phyloP scores from a whole-genome alignment of 2,888 invertebrate genomes.

The Chrysolina americana region DNA sequence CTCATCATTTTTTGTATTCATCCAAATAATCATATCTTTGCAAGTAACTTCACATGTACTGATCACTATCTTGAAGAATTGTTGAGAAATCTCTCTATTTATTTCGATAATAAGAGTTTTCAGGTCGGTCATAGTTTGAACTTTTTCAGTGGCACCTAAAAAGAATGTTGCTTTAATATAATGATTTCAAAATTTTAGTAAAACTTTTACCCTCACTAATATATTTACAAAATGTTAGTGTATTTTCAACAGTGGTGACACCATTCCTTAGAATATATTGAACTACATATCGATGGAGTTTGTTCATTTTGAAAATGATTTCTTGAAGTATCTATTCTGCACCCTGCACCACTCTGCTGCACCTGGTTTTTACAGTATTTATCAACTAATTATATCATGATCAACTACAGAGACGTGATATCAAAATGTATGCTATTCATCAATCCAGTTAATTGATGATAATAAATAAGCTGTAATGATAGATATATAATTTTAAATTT shows the following conservation, averaged over 20 bases:
- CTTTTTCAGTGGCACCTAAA: constrained; percentile 49
- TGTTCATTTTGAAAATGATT: constrained; percentile 14
- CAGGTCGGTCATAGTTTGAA: constrained; percentile 43
- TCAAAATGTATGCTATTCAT: too few species aligned
- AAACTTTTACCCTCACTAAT: constrained; percentile 50
- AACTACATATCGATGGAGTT: constrained; percentile 56
- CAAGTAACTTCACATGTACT: constrained; percentile 62
- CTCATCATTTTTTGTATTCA: constrained; percentile 62
- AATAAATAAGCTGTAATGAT: too few species aligned
- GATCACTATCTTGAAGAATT: constrained; percentile 59
- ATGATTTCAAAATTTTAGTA: neutral
- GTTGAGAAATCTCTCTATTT: constrained; percentile 60
- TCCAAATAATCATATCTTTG: constrained; percentile 56
- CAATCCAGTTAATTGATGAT: too few species aligned
- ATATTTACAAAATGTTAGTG: constrained; percentile 52
- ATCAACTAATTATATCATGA: too few species aligned
- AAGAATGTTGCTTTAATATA: constrained; percentile 27
- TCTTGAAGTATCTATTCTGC: neutral
- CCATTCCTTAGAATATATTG: constrained; percentile 63
- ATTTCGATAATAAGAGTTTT: constrained; percentile 57
- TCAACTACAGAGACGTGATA: too few species aligned
- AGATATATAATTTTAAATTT: too few species aligned
- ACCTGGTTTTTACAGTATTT: too few species aligned
- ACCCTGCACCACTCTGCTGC: too few species aligned
- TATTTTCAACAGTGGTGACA: constrained; percentile 52